These are phyloP conservation scores for Drosophila eugracilis DNA, from an alignment of 1,140 invertebrate species.

Conservation along the genomic window DNA sequence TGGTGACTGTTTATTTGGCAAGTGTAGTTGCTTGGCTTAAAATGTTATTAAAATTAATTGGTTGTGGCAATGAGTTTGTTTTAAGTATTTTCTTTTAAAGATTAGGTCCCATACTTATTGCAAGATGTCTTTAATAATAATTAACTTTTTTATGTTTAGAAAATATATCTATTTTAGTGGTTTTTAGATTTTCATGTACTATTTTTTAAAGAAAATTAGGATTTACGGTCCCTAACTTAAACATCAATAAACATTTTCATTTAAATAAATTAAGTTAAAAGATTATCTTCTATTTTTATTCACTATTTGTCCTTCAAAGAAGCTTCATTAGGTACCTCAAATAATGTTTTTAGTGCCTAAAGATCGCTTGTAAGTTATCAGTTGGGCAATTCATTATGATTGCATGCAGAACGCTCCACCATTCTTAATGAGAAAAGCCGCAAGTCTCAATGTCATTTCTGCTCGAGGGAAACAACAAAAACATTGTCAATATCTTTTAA, in stretches of 20 bases:
- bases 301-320: no score
- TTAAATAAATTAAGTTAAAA: no score
- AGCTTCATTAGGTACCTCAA: neutral
- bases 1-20: neutral
- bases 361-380: conserved; percentile 39
- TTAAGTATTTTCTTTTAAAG: neutral
- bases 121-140: neutral
- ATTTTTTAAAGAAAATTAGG: no score
- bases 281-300: neutral
- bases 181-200: no score
- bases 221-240: no score
- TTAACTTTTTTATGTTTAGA: no score
- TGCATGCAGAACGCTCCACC: conserved; percentile 26
- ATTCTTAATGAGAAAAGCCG: conserved; percentile 45
- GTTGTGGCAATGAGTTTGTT: neutral
- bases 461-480: conserved; percentile 4
- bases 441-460: conserved; percentile 69
- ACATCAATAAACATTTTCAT: no score
- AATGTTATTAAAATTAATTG: conserved; percentile 11
- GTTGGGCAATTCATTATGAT: conserved; percentile 63
- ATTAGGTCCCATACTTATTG: neutral
- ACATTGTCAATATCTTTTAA: conserved; percentile 35
- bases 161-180: no score
- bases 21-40: neutral
- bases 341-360: conserved; percentile 1